Base-by-base conservation (phyloP, 2,113 vertebrate species). In the Coryphaenoides rupestris region DNA sequence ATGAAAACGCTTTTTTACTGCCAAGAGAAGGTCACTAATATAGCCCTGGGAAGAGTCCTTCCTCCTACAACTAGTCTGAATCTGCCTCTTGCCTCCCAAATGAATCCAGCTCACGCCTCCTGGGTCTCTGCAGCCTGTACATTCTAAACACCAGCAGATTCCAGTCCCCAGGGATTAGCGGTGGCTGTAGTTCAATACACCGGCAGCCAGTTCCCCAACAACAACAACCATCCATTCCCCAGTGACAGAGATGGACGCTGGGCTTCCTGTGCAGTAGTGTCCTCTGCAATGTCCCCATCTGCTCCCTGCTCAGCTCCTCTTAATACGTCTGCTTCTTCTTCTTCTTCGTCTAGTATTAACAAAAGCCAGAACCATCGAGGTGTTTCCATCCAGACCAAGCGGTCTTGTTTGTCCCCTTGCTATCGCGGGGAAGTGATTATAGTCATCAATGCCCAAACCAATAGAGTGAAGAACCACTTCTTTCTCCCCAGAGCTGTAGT, bases 171-270 rank as follows among this genome's bases (percentile, higher is more conserved):
- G 70, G 14, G 14, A 50, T 70, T 72, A 64, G 62, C 60, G 76
- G 82, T 74, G 69, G 70, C 77, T 78, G 80, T 69, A 62, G 72
- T 63, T 23, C 15, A 61, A 33, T 2, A 13, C 33, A 40, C 33
- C 26, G 7, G 19, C 21, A 50, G 56, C 28, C 22, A 69, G 50
- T 83, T 87, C 80, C 78, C 77, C 79, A 73, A n/a, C n/a, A n/a
- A n/a, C n/a, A n/a, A n/a, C n/a, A n/a, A n/a, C n/a, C n/a, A n/a
- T n/a, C n/a, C 86, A 87, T 88, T 82, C 76, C 40, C 70, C 2
- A 58, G 21, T 88, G 87, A 87, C 84, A 86, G 80, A 87, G 85
- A 88, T 79, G 24, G 63, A 89, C 89, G 54, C 21, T n/a, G 17
- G 12, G 64, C 61, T 84, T 84, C 66, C 70, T 79, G 9, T 56